These are phyloP conservation scores for Tromatobia lineatoria DNA, from an alignment of 2,888 invertebrate genomes.

Conservation along the genomic window DNA sequence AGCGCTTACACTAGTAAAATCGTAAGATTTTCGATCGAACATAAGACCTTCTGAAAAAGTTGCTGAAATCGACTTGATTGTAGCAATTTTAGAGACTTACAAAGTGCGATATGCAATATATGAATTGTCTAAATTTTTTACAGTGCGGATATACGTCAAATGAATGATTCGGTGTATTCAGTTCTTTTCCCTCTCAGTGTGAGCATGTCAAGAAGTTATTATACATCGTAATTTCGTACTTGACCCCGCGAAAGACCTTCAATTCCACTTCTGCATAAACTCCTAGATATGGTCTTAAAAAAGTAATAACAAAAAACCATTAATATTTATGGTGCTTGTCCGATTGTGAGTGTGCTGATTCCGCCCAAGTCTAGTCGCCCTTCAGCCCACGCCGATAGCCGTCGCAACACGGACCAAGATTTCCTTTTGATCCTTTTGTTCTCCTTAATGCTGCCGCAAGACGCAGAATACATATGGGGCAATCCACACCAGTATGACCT, in stretches of 20 bases:
- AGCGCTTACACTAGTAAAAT: too few species aligned
- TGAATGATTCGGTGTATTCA: too few species aligned
- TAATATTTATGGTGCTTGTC: conserved; percentile 51
- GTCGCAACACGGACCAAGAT: conserved; percentile 24
- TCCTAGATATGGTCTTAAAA: conserved; percentile 5
- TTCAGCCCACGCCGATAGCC: conserved; percentile 49
- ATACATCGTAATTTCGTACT: conserved; percentile 18
- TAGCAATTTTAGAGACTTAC: too few species aligned
- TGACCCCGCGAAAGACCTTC: conserved; percentile 21
- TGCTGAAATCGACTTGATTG: too few species aligned
- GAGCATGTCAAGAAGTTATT: background rate
- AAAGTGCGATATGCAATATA: too few species aligned
- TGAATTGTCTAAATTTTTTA: too few species aligned
- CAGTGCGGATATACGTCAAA: too few species aligned
- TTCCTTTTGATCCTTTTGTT: conserved; percentile 23
- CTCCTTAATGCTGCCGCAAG: conserved; percentile 20
- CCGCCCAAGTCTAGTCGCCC: conserved; percentile 58
- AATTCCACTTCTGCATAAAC: conserved; percentile 6
- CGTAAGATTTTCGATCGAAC: too few species aligned
- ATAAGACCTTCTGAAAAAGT: too few species aligned
- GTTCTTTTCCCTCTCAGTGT: too few species aligned
- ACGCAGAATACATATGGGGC: conserved; percentile 5
- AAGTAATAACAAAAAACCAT: conserved; percentile 23
- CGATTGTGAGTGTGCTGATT: conserved; percentile 42
- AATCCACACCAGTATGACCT: too few species aligned